Base-by-base conservation (phyloP, 2,888 invertebrate species). In the Trichogramma evanescens region DNA sequence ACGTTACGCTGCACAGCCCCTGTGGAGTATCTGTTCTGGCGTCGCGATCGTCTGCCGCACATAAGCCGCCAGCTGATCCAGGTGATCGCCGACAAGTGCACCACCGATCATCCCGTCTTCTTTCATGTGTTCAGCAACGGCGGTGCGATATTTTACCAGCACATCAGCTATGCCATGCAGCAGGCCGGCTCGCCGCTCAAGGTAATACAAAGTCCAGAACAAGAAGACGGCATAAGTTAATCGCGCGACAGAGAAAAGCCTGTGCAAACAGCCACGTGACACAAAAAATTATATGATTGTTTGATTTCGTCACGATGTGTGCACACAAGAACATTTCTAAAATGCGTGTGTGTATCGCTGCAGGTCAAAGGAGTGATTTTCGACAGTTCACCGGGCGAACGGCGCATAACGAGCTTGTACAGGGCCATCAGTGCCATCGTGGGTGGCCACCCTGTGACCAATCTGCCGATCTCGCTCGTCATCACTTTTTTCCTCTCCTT, bases 41-140 rank as follows among this genome's bases (percentile, higher is more conserved):
- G 84, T 63, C 79, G 83, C 9, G 80, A 81, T 55, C 83, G 83
- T 66, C 82, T 87, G 81, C 79, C 81, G 53, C 77, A 79, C 5
- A 83, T 87, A 60, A 87, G 87, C 4, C 82, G 82, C 66, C 84
- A 86, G 70, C 79, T 89, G 50, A 80, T 88, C 4, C 84, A 86
- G 70, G 77, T 88, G 38, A 80, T 89, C 56, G 75, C 80, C 50
- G 88, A 89, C 63, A 82, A 86, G 78, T 85, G 84, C 69, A 82
- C 89, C 62, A 84, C 86, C 71, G 82, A 82, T 44, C 87, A 88
- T 75, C 89, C 89, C 5, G 81, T 89, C 57, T 83, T 89, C 64
- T 84, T 89, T 72, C 89, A 89, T 70, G 82, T 86, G 59, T 89
- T 89, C 73, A 89, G 89, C 64, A 89, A 89, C 72, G 87, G 89